Percentiles rank a stretch among this genome's conserved stretches.
These are phyloP conservation scores for Anolis carolinensis DNA, from an alignment of 2,113 vertebrate genomes.

Conservation along the genomic window DNA sequence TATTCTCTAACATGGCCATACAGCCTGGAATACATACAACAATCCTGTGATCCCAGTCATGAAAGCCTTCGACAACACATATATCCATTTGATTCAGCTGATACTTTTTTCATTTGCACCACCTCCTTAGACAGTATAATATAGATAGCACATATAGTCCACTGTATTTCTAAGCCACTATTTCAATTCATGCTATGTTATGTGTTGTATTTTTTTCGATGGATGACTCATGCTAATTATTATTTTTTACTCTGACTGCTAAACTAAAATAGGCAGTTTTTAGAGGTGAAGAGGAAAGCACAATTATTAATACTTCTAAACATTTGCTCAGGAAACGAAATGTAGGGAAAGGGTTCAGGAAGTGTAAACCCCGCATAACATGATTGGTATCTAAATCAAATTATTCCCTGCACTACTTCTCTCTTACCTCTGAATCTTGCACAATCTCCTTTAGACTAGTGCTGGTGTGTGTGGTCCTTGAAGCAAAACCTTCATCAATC, in stretches of 20 bases:
- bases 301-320: constrained; percentile 65
- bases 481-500: neutral
- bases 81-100: constrained; percentile 44
- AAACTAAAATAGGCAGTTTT: constrained; percentile 62
- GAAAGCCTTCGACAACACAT: no score
- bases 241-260: constrained; percentile 58
- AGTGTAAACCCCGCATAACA: constrained; percentile 6
- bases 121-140: constrained; percentile 39
- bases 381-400: neutral
- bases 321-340: constrained; percentile 43
- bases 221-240: constrained; percentile 52
- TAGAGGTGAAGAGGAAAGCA: constrained; percentile 49
- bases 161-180: constrained; percentile 9
- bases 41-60: no score
- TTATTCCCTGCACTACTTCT: neutral
- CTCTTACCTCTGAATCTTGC: neutral
- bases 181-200: constrained; percentile 34
- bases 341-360: neutral
- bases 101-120: constrained; percentile 30
- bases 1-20: no score
- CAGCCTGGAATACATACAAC: no score
- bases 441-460: neutral
- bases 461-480: neutral
- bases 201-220: constrained; percentile 49
- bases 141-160: neutral